A percentile compares a stretch with the other conserved stretches of the same genome.
Conservation (phyloP, 2,113 vertebrate genomes). For the Dryoscopus gambensis region DNA sequence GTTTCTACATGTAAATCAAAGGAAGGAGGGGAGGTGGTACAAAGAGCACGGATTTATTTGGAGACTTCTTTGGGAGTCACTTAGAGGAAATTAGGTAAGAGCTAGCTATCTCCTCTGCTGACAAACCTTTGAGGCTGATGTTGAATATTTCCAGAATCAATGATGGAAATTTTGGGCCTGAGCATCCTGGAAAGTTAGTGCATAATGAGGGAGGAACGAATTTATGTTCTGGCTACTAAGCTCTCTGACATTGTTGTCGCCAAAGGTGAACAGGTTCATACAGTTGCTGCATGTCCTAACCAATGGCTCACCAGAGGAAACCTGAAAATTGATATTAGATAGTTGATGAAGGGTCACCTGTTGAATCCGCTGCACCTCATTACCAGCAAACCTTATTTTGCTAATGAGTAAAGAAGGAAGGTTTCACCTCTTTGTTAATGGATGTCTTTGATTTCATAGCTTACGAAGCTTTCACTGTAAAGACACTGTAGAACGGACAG, state of each 20-base stretch:
- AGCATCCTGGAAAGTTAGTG: background rate
- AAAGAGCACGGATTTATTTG: background rate
- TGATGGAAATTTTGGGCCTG: background rate
- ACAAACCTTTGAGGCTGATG: background rate
- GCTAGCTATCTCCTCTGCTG: background rate
- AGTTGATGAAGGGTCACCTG: background rate
- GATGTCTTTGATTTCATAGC: background rate
- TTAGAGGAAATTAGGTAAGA: background rate
- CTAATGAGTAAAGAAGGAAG: background rate
- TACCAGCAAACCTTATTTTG: background rate
- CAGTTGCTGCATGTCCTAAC: background rate
- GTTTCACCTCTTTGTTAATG: background rate
- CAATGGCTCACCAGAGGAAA: background rate
- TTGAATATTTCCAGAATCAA: background rate
- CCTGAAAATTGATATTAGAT: background rate
- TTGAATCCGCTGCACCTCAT: background rate
- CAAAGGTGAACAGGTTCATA: background rate
- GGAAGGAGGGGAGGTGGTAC: background rate
- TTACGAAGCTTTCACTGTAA: background rate
- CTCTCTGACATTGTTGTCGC: background rate
- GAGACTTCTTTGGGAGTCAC: background rate
- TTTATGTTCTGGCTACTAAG: background rate
- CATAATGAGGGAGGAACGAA: background rate
- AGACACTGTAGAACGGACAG: background rate
- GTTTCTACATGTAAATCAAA: background rate